Conservation (phyloP, 2,797 vertebrate species). For the Pangasius macronema region DNA sequence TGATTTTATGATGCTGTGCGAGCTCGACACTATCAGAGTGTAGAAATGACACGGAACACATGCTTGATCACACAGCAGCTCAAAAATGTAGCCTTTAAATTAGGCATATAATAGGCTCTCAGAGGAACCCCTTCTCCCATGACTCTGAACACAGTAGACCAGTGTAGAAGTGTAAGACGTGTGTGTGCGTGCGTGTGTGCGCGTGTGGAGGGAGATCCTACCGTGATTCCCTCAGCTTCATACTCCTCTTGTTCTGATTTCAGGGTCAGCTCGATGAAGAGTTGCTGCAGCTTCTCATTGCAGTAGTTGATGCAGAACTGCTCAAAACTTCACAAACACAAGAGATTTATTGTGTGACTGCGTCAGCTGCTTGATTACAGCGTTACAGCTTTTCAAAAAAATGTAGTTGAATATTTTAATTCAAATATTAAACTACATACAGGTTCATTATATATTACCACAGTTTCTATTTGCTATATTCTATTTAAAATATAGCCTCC, state of each 20-base stretch:
- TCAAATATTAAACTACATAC: not conserved
- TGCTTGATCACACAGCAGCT: constrained; percentile 50
- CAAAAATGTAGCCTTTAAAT: constrained; percentile 68
- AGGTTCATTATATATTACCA: too few relatives aligned
- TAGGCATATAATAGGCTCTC: not conserved
- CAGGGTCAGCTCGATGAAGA: constrained; percentile 95
- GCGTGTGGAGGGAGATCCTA: constrained; percentile 64
- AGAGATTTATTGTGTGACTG: not conserved
- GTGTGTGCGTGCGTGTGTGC: not conserved
- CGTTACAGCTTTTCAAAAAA: not conserved
- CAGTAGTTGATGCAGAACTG: constrained; percentile 99
- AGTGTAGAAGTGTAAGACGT: not conserved
- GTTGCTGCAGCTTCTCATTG: constrained; percentile 96
- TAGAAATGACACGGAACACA: constrained; percentile 47
- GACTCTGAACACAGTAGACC: not conserved
- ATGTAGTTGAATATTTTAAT: not conserved
- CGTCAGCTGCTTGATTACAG: not conserved
- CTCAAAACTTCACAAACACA: constrained; percentile 82
- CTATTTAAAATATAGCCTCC: too few relatives aligned
- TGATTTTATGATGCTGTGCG: constrained; percentile 19
- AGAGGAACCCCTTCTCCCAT: not conserved
- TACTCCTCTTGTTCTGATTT: constrained; percentile 98
- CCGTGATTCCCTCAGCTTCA: constrained; percentile 95
- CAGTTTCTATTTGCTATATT: too few relatives aligned
- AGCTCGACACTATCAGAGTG: constrained; percentile 56